Conservation (phyloP, 2,888 invertebrate genomes). For the Phyto melanocephala region DNA sequence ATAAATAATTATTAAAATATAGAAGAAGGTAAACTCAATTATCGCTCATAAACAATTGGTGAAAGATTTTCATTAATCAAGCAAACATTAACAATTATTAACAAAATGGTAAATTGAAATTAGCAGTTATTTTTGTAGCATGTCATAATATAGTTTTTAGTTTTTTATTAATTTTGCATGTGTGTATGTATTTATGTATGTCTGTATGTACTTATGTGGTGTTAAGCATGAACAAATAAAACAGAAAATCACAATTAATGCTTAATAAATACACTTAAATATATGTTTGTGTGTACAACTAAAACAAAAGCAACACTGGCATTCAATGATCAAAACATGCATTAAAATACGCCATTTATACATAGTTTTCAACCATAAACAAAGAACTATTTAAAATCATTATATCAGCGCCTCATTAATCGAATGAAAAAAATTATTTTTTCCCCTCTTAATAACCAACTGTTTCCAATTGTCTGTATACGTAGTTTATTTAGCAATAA, state of each 20-base stretch:
- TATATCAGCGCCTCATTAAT: conserved; percentile 52
- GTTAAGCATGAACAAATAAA: conserved; percentile 7
- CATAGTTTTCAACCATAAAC: too few species aligned
- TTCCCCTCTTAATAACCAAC: conserved; percentile 5
- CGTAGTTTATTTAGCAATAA: conserved; percentile 12
- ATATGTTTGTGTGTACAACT: conserved; percentile 16
- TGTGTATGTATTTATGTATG: too few species aligned
- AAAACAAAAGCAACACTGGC: background rate
- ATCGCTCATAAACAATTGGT: conserved; percentile 48
- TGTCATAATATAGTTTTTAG: conserved; percentile 6
- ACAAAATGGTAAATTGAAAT: conserved; percentile 43
- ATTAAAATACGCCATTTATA: too few species aligned
- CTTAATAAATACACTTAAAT: background rate
- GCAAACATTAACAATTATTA: conserved; percentile 35
- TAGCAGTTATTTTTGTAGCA: conserved; percentile 2
- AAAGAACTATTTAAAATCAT: conserved; percentile 38
- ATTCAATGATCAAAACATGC: background rate
- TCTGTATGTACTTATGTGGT: too few species aligned
- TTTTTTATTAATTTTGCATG: conserved; percentile 13
- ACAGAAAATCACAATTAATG: conserved; percentile 11
- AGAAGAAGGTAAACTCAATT: background rate
- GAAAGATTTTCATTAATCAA: conserved; percentile 30
- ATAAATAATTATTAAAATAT: background rate
- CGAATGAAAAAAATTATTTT: conserved; percentile 41
- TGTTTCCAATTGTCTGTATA: conserved; percentile 4